phyloP scores from a whole-genome alignment of 2,113 vertebrate species.

The Labeo catla region DNA sequence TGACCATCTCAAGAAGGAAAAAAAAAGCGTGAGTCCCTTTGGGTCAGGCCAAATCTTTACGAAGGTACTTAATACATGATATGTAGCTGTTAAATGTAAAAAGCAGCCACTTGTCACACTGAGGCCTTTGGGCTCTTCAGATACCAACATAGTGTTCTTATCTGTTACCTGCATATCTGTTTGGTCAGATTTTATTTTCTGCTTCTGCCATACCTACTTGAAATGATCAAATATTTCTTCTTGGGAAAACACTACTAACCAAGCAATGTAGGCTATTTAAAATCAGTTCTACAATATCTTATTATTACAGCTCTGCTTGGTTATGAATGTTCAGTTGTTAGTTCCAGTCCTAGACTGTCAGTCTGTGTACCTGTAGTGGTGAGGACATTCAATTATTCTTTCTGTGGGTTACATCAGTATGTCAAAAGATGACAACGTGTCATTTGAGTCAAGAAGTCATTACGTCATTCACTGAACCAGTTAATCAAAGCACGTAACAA shows the following conservation, averaged over 20 bases:
- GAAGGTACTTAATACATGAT: background rate
- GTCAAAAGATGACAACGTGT: background rate
- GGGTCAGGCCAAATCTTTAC: constrained; percentile 35
- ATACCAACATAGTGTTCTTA: background rate
- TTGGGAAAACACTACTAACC: background rate
- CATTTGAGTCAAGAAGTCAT: background rate
- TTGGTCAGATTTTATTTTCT: background rate
- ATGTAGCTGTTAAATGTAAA: background rate
- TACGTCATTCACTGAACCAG: background rate
- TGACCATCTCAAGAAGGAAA: constrained; percentile 52
- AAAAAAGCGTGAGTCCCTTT: background rate
- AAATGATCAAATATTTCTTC: background rate
- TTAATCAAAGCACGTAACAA: background rate
- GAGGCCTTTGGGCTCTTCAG: background rate
- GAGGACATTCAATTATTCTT: background rate
- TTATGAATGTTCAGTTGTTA: background rate
- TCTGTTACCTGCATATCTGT: background rate
- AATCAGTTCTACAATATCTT: background rate
- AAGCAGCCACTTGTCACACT: background rate
- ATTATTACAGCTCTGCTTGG: background rate
- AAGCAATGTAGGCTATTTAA: background rate
- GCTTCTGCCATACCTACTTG: background rate
- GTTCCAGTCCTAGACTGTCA: background rate
- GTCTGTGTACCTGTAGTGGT: background rate
- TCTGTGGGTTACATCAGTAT: background rate